Evolutionary conservation across 92 coral and sea anemone species (phyloP).

Genomic region (Micromussa lordhowensis): DNA sequence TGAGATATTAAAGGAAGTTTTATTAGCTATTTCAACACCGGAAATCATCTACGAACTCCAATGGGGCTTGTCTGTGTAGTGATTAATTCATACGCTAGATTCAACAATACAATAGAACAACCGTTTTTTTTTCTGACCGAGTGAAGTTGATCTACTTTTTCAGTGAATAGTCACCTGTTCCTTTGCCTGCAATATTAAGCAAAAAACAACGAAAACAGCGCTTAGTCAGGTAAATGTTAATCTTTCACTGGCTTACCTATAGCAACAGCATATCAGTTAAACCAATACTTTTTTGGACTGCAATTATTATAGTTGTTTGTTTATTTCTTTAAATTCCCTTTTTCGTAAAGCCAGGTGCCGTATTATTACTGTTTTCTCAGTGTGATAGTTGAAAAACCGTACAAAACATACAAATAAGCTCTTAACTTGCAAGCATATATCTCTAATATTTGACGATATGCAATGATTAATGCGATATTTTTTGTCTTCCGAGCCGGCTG

Average conservation of each 20-base stretch:
- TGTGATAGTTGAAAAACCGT: neutral
- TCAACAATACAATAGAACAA: no score
- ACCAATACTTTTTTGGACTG: constrained; percentile 1
- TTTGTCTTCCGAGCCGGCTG: neutral
- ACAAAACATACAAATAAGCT: neutral
- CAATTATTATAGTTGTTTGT: neutral
- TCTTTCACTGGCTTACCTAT: neutral
- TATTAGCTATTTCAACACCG: neutral
- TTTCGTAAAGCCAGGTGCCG: neutral
- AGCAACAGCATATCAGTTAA: neutral
- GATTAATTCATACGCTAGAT: neutral
- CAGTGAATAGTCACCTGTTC: neutral
- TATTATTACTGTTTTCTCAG: neutral
- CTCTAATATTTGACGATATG: neutral
- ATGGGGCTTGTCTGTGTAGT: neutral
- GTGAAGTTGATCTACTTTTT: neutral
- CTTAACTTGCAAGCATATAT: neutral
- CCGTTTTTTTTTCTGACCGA: no score
- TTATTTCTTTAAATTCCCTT: neutral
- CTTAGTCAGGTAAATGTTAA: neutral
- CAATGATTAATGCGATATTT: neutral
- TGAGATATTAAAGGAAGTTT: neutral
- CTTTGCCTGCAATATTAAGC: neutral
- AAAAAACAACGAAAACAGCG: neutral
- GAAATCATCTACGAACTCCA: neutral